Percentiles rank a stretch among this genome's conserved stretches.
These are phyloP conservation scores for Ctenodactylus gundi DNA, from an alignment of 2,113 vertebrate species.

Conservation along the genomic window DNA sequence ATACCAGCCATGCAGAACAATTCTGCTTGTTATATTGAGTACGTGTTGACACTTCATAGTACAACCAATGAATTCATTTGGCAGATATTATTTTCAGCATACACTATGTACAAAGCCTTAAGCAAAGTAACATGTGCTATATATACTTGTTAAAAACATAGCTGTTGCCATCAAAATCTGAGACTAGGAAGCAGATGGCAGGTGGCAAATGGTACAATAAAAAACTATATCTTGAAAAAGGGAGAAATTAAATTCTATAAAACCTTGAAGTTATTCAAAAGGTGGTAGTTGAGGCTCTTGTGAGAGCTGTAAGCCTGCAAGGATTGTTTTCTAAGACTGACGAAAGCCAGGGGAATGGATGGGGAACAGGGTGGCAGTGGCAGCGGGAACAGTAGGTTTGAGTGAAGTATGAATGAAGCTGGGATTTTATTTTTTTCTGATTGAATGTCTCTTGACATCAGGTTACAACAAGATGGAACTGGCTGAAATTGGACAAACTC, in stretches of 20 bases:
- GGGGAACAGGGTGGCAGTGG: too few relatives aligned
- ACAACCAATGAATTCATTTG: slow-evolving; percentile 37
- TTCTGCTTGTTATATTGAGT: neutral
- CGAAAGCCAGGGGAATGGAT: neutral
- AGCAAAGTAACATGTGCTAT: slow-evolving; percentile 1
- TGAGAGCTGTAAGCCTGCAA: neutral
- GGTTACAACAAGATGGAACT: slow-evolving; percentile 72
- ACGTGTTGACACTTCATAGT: slow-evolving; percentile 16
- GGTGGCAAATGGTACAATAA: slow-evolving; percentile 17
- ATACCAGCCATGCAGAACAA: neutral
- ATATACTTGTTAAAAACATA: slow-evolving; percentile 50
- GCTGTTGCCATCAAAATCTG: slow-evolving; percentile 23
- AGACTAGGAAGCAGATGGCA: slow-evolving; percentile 34
- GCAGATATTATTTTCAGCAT: slow-evolving; percentile 28
- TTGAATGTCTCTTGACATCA: slow-evolving; percentile 49
- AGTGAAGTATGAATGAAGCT: neutral
- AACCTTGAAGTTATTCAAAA: neutral
- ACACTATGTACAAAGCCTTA: neutral
- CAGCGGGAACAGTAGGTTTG: neutral
- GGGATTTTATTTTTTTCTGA: neutral
- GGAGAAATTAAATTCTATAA: neutral
- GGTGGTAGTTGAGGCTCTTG: neutral
- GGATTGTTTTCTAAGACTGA: neutral
- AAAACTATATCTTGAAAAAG: neutral
- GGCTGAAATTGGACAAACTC: slow-evolving; percentile 42